A percentile compares a stretch with the other conserved stretches of the same genome.
Evolutionary conservation across 2,113 vertebrate species (phyloP).

Genomic region (Orcinus orca): DNA sequence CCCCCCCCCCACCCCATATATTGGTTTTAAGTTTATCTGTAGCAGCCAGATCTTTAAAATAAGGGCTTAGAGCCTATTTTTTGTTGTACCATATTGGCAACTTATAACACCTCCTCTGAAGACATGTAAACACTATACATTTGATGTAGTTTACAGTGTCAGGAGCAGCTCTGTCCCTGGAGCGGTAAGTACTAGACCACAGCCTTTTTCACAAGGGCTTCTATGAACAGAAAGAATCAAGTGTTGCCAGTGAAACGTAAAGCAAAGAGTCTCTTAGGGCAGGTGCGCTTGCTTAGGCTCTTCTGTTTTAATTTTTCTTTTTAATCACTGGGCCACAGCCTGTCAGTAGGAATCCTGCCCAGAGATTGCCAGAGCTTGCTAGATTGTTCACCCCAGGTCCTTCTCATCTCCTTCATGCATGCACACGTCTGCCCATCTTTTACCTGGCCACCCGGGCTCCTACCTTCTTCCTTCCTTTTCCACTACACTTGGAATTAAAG

Average conservation of each 20-base stretch:
- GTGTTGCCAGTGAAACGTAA: not conserved
- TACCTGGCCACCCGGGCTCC: not conserved
- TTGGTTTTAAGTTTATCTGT: not conserved
- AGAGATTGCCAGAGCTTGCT: not conserved
- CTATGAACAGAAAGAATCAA: not conserved
- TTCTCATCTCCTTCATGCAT: not conserved
- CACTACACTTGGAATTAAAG: not conserved
- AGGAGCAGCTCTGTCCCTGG: not conserved
- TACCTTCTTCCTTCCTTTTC: not conserved
- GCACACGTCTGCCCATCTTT: not conserved
- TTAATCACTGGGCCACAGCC: not conserved
- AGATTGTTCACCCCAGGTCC: no score
- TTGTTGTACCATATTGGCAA: not conserved
- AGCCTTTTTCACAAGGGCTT: not conserved
- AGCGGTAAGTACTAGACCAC: not conserved
- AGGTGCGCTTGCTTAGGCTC: not conserved
- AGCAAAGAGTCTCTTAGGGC: not conserved
- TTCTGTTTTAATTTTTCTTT: not conserved
- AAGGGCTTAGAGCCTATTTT: not conserved
- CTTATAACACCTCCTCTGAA: not conserved
- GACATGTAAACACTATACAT: fast-evolving
- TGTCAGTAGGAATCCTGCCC: not conserved
- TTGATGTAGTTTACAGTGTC: not conserved
- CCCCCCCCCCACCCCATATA: not conserved
- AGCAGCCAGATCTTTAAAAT: not conserved